Base-by-base conservation (phyloP, 2,113 vertebrate genomes). In the Oryzias javanicus region DNA sequence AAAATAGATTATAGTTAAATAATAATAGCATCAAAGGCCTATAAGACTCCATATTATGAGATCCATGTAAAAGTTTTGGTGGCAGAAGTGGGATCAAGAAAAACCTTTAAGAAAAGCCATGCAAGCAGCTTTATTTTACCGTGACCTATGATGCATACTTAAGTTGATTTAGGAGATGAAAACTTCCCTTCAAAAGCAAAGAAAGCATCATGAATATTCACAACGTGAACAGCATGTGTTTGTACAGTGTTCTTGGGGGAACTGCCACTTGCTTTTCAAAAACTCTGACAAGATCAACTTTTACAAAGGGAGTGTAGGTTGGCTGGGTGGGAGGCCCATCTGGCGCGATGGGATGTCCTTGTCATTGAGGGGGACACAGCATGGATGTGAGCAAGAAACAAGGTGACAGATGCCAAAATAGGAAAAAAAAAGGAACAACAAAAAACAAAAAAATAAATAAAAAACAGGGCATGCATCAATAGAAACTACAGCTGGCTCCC, bases 321-420 rank as follows among this genome's bases (percentile, higher is more conserved):
- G 60, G 63, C 74, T 56, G 59, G 63, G 79, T 76, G 74, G 83
- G 84, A 82, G 83, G 81, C 82, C 89, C 89, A 90, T 90, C 88
- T 91, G 89, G 89, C 82, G 17, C 78, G 42, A 74, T 80, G 79
- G 84, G 79, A 79, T 70, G 83, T 83, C 85, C 83, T 90, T 89
- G 81, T 85, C 81, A 77, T 74, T 80, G 66, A 80, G 52, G 61
- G 68, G 68, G 78, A 75, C 72, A 64, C 80, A 83, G 82, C 83
- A 79, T 74, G 72, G 82, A 87, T 81, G 49, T 51, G 42, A 70
- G 72, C 73, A 76, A 56, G 60, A 66, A 84, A 79, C 70, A 70
- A 60, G 79, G 53, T 61, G 82, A 89, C 87, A 90, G 85, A 90
- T 89, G 90, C 73, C 80, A 74, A 54, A 57, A 57, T 19, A 0